Evolutionary conservation across 2,888 invertebrate species (phyloP), one percentile per base, ranked within the genome.

Genomic region (Napeogenes inachia): DNA sequence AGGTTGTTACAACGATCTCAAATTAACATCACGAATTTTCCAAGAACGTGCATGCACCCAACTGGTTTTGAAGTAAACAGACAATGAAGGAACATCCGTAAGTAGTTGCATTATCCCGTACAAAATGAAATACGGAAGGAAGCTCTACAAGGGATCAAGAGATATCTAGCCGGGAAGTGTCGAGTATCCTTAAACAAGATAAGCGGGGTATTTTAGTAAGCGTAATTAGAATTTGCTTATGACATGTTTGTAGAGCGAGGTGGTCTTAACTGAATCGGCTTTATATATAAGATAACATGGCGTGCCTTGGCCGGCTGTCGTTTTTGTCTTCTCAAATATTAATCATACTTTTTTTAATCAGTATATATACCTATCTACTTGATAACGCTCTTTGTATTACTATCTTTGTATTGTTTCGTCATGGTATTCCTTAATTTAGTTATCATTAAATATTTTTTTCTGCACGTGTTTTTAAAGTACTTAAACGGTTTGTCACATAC

Each of bases 111-210:
- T 77, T 83, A 80, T 81, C 77, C 79, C 75, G 74, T 72, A 71
- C 68, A 69, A 69, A 74, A 73, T 71, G 71, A 75, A 76, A 75
- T 59, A 71, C 81, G 87, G 85, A 88, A 87, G 89, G 88, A 89
- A 89, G 87, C 86, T 81, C 81, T 85, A 85, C 79, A 84, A 79
- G 72, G 77, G 77, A 79, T 79, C 80, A 76, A 77, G 73, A 75
- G 76, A 70, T 89, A 87, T 88, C 88, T 85, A 85, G 75, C 70
- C 82, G 84, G 89, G 86, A 89, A 87, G 80, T 80, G 77, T 73
- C 74, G 71, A 82, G 79, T 67, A 76, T 78, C 74, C 79, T 78
- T 80, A 75, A 77, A 77, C 78, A 73, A 76, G 82, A 84, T 85
- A 82, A 85, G 80, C 72, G 71, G 70, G 79, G 80, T 81, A 75